A percentile compares a stretch with the other conserved stretches of the same genome.
These are phyloP conservation scores for Aphaenogaster floridana DNA, from an alignment of 1,140 invertebrate species.

Conservation along the genomic window DNA sequence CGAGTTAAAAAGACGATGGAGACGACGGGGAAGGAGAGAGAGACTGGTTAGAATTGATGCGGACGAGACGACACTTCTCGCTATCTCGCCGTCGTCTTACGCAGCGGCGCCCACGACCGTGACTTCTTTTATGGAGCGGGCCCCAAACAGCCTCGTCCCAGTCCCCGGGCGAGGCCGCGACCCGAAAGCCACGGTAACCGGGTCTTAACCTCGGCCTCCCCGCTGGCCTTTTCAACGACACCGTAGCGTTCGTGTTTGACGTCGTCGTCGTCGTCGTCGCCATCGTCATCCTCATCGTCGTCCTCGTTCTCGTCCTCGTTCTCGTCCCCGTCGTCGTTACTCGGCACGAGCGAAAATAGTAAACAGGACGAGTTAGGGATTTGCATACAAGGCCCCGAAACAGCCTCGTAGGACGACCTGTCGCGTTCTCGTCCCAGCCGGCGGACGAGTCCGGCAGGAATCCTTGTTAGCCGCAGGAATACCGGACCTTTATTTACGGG, in stretches of 20 bases:
- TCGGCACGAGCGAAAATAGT: conserved; percentile 45
- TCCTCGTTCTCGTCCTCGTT: not conserved
- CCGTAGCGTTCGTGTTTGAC: not conserved
- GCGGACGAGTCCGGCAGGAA: conserved; percentile 40
- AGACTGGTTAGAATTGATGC: conserved; percentile 62
- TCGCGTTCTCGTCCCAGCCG: conserved; percentile 48
- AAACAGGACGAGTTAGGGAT: conserved; percentile 68
- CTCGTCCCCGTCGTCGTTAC: not conserved
- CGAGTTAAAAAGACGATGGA: conserved; percentile 35
- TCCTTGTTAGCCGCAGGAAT: conserved; percentile 35
- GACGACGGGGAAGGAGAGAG: not conserved
- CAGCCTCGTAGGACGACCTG: conserved; percentile 72
- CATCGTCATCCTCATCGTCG: not conserved
- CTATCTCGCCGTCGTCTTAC: conserved; percentile 29
- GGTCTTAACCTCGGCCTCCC: conserved; percentile 76
- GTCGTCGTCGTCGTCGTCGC: not conserved
- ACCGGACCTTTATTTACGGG: conserved; percentile 52
- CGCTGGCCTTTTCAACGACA: conserved; percentile 60
- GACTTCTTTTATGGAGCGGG: conserved; percentile 73
- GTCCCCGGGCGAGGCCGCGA: conserved; percentile 80
- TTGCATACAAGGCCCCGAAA: conserved; percentile 69
- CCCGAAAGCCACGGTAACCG: conserved; percentile 77
- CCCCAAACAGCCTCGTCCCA: conserved; percentile 80
- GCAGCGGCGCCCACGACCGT: conserved; percentile 53
- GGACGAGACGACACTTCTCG: conserved; percentile 59